These are phyloP conservation scores for Oreocharis arfaki DNA, from an alignment of 2,113 vertebrate species.

Conservation along the genomic window DNA sequence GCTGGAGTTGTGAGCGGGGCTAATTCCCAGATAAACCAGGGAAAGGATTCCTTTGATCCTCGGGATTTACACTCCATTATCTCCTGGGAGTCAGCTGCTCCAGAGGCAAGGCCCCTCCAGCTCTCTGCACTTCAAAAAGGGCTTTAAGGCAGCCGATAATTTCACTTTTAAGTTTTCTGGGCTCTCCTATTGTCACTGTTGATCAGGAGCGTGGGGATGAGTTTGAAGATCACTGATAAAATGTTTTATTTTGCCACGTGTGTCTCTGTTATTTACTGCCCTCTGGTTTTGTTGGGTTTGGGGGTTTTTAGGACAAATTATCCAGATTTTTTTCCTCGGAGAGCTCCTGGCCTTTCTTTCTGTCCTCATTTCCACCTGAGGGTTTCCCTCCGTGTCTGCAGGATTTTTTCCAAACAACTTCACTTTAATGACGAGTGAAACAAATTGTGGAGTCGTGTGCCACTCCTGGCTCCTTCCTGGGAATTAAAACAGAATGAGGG, in stretches of 20 bases:
- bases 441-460: background rate
- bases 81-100: background rate
- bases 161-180: background rate
- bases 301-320: background rate
- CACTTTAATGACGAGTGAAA: background rate
- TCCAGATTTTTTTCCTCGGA: background rate
- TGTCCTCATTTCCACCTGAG: background rate
- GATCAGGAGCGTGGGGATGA: background rate
- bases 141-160: background rate
- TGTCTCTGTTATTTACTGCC: background rate
- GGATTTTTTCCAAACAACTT: background rate
- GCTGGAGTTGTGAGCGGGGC: background rate
- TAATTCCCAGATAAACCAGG: background rate
- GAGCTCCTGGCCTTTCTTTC: background rate
- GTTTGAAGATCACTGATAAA: background rate
- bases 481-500: background rate
- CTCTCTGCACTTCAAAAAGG: background rate
- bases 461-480: background rate
- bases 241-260: background rate
- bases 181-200: background rate
- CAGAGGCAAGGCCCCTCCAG: background rate
- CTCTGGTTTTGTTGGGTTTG: background rate
- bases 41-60: background rate
- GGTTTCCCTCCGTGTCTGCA: background rate
- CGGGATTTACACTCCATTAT: background rate